Evolutionary conservation across 1,140 invertebrate genomes (phyloP).

Genomic region (Glomeris maerens): DNA sequence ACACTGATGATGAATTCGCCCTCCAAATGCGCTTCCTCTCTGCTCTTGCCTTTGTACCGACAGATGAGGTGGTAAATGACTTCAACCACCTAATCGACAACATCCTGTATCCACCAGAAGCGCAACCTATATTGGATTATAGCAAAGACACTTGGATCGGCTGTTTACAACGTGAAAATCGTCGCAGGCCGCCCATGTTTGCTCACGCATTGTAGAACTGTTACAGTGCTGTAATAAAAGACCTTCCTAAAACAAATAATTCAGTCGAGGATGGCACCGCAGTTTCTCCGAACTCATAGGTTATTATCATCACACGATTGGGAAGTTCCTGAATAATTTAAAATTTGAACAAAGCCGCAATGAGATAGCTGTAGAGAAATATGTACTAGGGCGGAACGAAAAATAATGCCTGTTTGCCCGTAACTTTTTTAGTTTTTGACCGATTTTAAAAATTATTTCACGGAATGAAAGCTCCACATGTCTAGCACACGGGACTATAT

Average conservation of each 20-base stretch:
- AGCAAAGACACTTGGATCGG: conserved; percentile 1
- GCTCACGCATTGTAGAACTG: neutral
- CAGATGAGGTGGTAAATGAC: neutral
- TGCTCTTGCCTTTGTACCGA: too few species aligned
- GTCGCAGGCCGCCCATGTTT: neutral
- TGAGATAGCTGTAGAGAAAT: too few species aligned
- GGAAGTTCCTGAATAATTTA: neutral
- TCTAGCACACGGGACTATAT: too few species aligned
- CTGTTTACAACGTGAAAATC: neutral
- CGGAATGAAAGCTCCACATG: too few species aligned
- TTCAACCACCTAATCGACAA: neutral
- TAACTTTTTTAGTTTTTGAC: too few species aligned
- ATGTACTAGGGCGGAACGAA: too few species aligned
- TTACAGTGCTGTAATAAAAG: neutral
- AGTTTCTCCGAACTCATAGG: too few species aligned
- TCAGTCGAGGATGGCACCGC: neutral
- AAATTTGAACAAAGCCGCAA: too few species aligned
- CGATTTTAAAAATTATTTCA: too few species aligned
- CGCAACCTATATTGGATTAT: neutral
- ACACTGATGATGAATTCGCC: neutral
- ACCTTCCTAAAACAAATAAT: too few species aligned
- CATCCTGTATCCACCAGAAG: neutral
- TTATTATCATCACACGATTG: neutral
- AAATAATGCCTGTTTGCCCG: too few species aligned
- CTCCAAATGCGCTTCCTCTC: too few species aligned